phyloP scores from a whole-genome alignment of 1,140 invertebrate species.

The Melanaphis sacchari region DNA sequence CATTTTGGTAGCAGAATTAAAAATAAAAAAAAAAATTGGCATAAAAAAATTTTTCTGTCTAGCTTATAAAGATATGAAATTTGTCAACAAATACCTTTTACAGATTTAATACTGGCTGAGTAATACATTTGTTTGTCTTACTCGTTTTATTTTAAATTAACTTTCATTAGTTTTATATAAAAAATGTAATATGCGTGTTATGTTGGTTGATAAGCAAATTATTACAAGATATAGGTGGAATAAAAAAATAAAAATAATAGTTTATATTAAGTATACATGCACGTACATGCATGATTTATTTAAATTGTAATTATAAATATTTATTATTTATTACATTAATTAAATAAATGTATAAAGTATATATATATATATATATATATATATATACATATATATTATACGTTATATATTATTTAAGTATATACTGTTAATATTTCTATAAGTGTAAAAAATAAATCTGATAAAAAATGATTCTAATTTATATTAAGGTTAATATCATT shows the following conservation, averaged over 20 bases:
- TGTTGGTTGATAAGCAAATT: not conserved
- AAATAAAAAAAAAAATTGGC: not conserved
- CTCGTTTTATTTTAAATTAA: not conserved
- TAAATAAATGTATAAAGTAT: too few species aligned
- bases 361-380: too few species aligned
- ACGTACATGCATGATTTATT: too few species aligned
- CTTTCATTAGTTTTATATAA: not conserved
- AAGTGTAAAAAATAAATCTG: too few species aligned
- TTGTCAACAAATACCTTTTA: not conserved
- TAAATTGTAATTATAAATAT: too few species aligned
- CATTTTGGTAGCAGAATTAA: not conserved
- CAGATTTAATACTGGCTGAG: not conserved
- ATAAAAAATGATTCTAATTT: not conserved
- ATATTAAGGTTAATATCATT: not conserved
- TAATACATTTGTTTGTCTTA: not conserved
- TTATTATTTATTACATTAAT: too few species aligned
- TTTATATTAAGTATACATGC: too few species aligned
- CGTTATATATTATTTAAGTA: too few species aligned
- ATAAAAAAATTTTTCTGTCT: not conserved
- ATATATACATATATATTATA: too few species aligned
- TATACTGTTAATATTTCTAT: too few species aligned
- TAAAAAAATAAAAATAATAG: not conserved
- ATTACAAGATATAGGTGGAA: not conserved
- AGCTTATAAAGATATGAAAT: not conserved
- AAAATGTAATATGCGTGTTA: not conserved